Conservation (phyloP, 2,888 invertebrate species). For the Synanthedon tipuliformis region DNA sequence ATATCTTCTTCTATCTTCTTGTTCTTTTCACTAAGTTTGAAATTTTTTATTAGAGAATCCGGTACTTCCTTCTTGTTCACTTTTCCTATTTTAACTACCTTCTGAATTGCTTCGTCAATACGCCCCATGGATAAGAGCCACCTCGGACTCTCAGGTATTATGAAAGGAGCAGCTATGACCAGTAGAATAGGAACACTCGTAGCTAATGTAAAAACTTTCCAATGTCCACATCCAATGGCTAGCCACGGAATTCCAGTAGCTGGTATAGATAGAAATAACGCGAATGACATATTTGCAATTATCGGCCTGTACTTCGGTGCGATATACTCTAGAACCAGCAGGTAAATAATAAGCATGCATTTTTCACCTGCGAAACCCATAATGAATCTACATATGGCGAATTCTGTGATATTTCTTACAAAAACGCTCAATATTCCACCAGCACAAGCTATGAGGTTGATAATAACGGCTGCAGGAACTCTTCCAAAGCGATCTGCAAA, state of each 20-base stretch:
- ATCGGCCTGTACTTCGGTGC: slow-evolving; percentile 8
- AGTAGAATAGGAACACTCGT: slow-evolving; percentile 14
- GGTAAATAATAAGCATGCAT: slow-evolving; percentile 8
- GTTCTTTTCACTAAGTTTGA: neutral
- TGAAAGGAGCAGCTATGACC: slow-evolving; percentile 27
- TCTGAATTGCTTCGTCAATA: slow-evolving; percentile 10
- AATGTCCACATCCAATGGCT: slow-evolving; percentile 6
- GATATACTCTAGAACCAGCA: slow-evolving; percentile 7
- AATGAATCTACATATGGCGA: slow-evolving; percentile 5
- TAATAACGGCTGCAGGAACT: slow-evolving; percentile 5
- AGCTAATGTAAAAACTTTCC: slow-evolving; percentile 5
- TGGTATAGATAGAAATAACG: slow-evolving; percentile 5
- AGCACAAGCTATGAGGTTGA: slow-evolving; percentile 4
- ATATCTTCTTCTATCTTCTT: slow-evolving; percentile 1
- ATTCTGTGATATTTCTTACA: slow-evolving; percentile 5
- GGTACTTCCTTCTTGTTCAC: slow-evolving; percentile 5
- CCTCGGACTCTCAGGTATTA: slow-evolving; percentile 40
- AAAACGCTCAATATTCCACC: slow-evolving; percentile 6
- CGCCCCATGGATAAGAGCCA: slow-evolving; percentile 40
- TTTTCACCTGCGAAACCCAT: slow-evolving; percentile 7
- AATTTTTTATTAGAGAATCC: slow-evolving; percentile 4
- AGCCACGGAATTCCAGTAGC: slow-evolving; percentile 7
- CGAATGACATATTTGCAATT: slow-evolving; percentile 6
- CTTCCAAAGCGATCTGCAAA: slow-evolving; percentile 8
- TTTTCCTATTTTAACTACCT: slow-evolving; percentile 2